Base-by-base conservation (phyloP, 2,888 invertebrate species). In the Tenthredo mesomela region DNA sequence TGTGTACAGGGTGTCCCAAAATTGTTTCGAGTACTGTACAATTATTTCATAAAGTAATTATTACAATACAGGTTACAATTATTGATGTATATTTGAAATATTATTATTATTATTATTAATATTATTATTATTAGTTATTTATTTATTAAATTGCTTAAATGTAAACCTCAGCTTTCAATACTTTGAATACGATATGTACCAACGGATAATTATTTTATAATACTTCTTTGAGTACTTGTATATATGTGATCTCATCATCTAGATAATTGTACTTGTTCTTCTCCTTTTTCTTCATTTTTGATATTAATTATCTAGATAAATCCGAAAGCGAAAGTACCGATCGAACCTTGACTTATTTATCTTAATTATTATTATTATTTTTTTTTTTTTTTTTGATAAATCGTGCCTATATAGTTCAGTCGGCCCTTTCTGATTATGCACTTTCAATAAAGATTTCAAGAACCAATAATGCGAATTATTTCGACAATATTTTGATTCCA, bases 161-260 rank as follows among this genome's bases (percentile, higher is more conserved):
- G 47, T 61, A 80, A 80, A 80, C 37, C 21, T 80, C 58, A 80
- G 80, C 80, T 80, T 80, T 80, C 80, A 80, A 80, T 80, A 80
- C 58, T 80, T 61, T 85, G 87, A 87, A 84, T 88, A 89, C 91
- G 91, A 91, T 91, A 91, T 91, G 91, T 91, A 89, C 88, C 90
- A 90, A 90, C 89, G 88, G 88, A 90, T 91, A 88, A 86, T 89
- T 89, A 86, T 87, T 65, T 87, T 84, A 47, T 65, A 82, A 82
- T 82, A 82, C 82, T 82, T 82, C 61, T 61, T 85, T 25, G 70
- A 70, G 37, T 82, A 83, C 40, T 40, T 29, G n/a, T n/a, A 40
- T 47, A 71, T 85, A 43, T 78, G 67, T 84, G 77, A 84, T 78
- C 61, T 78, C 84, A 84, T 84, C 84, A 84, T 84, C 84, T 84